A percentile compares a stretch with the other conserved stretches of the same genome.
Conservation (phyloP, 2,797 vertebrate genomes). For the Tangara arthus region DNA sequence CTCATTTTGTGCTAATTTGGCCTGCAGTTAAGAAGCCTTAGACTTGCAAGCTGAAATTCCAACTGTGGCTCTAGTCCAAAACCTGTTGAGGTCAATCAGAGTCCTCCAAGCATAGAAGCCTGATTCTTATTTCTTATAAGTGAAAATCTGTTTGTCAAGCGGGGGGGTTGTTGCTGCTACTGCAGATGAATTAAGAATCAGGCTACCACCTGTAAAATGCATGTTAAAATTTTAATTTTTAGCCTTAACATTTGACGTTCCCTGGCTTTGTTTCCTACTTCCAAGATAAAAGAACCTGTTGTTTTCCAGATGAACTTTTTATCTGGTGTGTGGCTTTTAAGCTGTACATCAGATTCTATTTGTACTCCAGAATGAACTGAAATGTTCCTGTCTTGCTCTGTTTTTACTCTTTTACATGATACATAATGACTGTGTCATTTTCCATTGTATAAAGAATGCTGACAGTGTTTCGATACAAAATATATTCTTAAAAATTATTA, state of each 20-base stretch:
- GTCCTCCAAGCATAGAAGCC: conserved; percentile 34
- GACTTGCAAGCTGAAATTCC: conserved; percentile 60
- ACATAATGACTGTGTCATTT: conserved; percentile 70
- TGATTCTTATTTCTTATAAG: conserved; percentile 41
- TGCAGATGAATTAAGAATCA: neutral
- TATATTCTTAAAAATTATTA: conserved; percentile 69
- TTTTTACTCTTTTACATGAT: conserved; percentile 72
- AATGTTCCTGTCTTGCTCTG: conserved; percentile 71
- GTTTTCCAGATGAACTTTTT: conserved; percentile 19
- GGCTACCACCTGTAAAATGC: neutral
- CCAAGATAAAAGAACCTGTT: conserved; percentile 9
- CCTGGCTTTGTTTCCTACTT: neutral
- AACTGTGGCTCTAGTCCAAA: conserved; percentile 59
- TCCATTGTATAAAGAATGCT: conserved; percentile 73
- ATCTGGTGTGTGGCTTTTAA: conserved; percentile 64
- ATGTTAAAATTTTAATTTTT: neutral
- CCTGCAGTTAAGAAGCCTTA: conserved; percentile 58
- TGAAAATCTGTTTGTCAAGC: conserved; percentile 20
- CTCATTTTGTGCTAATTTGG: conserved; percentile 54
- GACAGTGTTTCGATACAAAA: conserved; percentile 78
- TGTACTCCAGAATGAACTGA: conserved; percentile 61
- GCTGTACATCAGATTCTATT: conserved; percentile 69
- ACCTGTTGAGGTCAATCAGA: conserved; percentile 55
- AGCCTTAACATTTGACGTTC: conserved; percentile 21
- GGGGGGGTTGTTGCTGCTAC: neutral